Conservation (phyloP, 2,888 invertebrate genomes). For the Phorcus lineatus region DNA sequence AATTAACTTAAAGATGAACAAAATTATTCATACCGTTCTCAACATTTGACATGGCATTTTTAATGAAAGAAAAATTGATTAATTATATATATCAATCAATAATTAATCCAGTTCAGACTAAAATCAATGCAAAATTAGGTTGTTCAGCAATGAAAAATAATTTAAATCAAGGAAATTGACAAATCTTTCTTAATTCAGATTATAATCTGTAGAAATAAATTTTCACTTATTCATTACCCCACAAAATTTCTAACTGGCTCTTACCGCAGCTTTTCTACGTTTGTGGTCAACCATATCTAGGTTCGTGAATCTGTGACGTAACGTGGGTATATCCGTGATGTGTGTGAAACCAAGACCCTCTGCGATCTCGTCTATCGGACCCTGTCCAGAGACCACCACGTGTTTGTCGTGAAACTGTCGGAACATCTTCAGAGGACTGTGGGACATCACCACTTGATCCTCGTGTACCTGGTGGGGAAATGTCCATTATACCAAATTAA, state of each 20-base stretch:
- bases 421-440: slow-evolving; percentile 81
- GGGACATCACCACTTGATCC: slow-evolving; percentile 82
- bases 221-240: no score
- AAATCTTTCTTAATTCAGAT: background rate
- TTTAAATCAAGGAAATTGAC: background rate
- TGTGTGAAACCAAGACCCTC: slow-evolving; percentile 80
- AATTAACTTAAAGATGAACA: background rate
- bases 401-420: slow-evolving; percentile 80
- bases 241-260: slow-evolving; percentile 30
- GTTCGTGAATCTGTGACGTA: slow-evolving; percentile 79
- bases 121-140: background rate
- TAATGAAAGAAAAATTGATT: no score
- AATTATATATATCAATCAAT: no score
- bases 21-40: no score
- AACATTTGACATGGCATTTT: no score
- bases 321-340: slow-evolving; percentile 79
- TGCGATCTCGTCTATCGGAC: slow-evolving; percentile 79
- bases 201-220: background rate
- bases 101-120: no score
- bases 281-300: slow-evolving; percentile 80
- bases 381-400: slow-evolving; percentile 81
- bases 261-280: slow-evolving; percentile 73
- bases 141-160: background rate
- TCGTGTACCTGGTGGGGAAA: slow-evolving; percentile 75
- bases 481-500: background rate